These are phyloP conservation scores for Echiichthys vipera DNA, from an alignment of 2,797 vertebrate species.

Conservation along the genomic window DNA sequence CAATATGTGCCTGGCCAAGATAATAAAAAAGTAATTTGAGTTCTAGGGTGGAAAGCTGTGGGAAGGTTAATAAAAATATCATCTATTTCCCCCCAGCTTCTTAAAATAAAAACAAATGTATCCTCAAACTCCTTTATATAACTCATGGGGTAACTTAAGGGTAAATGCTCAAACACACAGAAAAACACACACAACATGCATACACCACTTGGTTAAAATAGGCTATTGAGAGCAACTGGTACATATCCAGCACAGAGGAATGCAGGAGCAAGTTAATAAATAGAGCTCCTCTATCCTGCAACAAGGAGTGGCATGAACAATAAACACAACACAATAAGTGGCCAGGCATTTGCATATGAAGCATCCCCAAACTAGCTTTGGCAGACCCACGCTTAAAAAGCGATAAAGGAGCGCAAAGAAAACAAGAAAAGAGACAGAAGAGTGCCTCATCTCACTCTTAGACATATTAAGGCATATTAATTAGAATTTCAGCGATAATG, in stretches of 20 bases:
- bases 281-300: conserved; percentile 46
- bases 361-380: conserved; percentile 32
- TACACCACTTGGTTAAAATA: conserved; percentile 17
- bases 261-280: conserved; percentile 37
- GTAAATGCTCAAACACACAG: conserved; percentile 54
- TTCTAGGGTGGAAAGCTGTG: conserved; percentile 32
- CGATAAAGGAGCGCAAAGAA: background rate
- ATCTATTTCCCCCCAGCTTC: conserved; percentile 29
- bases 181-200: conserved; percentile 9
- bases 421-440: conserved; percentile 4
- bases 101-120: conserved; percentile 65
- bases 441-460: too few relatives aligned
- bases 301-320: conserved; percentile 51
- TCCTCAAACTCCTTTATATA: conserved; percentile 47
- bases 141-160: conserved; percentile 58
- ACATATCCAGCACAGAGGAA: conserved; percentile 32
- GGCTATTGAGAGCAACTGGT: conserved; percentile 35
- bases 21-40: conserved; percentile 53
- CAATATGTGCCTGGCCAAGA: conserved; percentile 62
- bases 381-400: conserved; percentile 35
- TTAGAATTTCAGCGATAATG: conserved; percentile 46
- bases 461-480: conserved; percentile 44
- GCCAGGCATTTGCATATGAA: conserved; percentile 64
- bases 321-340: conserved; percentile 50
- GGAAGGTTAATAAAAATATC: conserved; percentile 54